These are phyloP conservation scores for Prunella strophiata DNA, from an alignment of 2,797 vertebrate genomes.

Conservation along the genomic window DNA sequence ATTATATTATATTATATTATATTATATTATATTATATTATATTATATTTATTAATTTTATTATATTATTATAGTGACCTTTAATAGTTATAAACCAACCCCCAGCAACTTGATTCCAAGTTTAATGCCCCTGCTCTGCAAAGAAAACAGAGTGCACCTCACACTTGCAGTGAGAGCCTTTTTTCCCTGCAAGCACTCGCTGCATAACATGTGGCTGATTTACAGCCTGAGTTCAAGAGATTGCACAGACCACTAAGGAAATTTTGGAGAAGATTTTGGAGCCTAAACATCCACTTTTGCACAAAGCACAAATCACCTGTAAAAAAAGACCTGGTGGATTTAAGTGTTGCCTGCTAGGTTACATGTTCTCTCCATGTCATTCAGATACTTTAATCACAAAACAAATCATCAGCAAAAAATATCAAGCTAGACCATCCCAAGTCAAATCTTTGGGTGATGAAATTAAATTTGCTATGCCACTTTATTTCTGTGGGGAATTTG, in stretches of 20 bases:
- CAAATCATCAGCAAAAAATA: neutral
- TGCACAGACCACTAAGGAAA: neutral
- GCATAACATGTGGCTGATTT: neutral
- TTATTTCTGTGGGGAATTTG: neutral
- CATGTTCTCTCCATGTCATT: neutral
- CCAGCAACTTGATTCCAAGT: neutral
- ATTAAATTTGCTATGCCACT: neutral
- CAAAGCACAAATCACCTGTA: neutral
- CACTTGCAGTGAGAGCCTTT: neutral
- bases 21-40: neutral
- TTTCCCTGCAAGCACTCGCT: neutral
- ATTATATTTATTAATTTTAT: no score
- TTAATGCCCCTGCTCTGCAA: neutral
- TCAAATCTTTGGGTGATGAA: neutral
- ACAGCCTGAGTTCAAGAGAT: neutral
- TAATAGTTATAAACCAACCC: neutral
- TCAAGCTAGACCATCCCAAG: neutral
- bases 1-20: neutral
- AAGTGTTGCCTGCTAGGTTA: neutral
- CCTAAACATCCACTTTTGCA: neutral
- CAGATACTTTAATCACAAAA: neutral
- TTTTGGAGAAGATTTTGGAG: neutral
- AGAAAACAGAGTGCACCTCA: neutral
- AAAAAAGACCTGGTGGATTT: neutral
- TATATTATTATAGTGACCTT: neutral